phyloP scores from a whole-genome alignment of 2,113 vertebrate species.

The Oreocharis arfaki region DNA sequence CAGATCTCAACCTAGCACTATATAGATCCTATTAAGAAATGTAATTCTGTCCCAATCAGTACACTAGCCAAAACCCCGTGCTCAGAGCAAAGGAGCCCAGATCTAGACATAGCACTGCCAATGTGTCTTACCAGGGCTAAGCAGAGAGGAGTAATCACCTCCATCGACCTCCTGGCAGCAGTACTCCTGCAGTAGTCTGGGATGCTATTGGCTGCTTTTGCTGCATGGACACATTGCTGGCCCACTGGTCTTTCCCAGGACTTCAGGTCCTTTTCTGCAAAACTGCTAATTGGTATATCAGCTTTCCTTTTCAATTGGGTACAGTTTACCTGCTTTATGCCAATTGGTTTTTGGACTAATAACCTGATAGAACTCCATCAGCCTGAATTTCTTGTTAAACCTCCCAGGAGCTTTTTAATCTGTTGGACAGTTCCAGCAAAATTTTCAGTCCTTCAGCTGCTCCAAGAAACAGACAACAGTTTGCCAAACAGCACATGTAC shows the following conservation, averaged over 20 bases:
- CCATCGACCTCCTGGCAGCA: accelerated
- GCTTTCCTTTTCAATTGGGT: neutral
- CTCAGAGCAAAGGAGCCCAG: neutral
- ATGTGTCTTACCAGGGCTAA: neutral
- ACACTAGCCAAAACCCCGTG: accelerated
- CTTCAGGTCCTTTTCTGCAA: neutral
- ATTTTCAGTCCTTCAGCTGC: neutral
- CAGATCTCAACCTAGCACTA: neutral
- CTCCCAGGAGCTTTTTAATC: neutral
- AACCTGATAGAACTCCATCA: neutral
- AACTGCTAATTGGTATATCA: neutral
- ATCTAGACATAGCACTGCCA: neutral
- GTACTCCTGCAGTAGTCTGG: neutral
- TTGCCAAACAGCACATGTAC: neutral
- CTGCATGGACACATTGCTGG: neutral
- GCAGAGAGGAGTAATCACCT: neutral
- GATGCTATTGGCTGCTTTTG: neutral
- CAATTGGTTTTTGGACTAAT: neutral
- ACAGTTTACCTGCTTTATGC: neutral
- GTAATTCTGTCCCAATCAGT: neutral
- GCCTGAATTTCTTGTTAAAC: neutral
- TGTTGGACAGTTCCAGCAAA: neutral
- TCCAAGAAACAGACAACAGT: neutral
- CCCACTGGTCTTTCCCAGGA: neutral
- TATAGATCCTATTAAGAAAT: neutral